phyloP scores from a whole-genome alignment of 1,140 invertebrate genomes.

The Sminthurinus signatus region DNA sequence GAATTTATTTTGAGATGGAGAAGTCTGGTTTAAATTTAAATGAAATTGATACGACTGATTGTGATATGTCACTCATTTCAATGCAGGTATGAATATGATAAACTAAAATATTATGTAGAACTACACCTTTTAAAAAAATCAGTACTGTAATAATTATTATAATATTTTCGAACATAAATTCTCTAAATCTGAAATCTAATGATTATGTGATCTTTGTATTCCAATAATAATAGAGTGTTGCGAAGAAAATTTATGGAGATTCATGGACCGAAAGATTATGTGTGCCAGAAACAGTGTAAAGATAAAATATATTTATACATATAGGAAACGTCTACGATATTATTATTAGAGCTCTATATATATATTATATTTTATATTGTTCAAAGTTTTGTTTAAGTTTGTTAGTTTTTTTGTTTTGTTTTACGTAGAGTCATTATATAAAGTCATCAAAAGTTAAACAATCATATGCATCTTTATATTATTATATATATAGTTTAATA shows the following conservation, averaged over 20 bases:
- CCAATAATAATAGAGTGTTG: conserved; percentile 22
- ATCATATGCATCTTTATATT: no score
- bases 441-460: no score
- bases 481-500: no score
- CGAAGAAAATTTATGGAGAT: conserved; percentile 39
- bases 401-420: no score
- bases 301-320: no score
- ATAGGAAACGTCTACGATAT: no score
- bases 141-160: not conserved
- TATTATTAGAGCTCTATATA: no score
- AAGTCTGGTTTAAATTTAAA: conserved; percentile 80
- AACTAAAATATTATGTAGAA: not conserved
- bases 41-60: conserved; percentile 89
- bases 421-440: no score
- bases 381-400: no score
- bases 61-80: conserved; percentile 83
- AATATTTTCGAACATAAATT: not conserved
- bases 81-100: conserved; percentile 54
- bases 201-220: not conserved
- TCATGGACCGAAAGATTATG: conserved; percentile 30
- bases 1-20: conserved; percentile 92
- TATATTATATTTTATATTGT: no score
- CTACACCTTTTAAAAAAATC: not conserved
- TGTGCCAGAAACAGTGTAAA: no score
- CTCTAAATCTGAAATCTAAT: not conserved